Base-by-base conservation (phyloP, 2,797 vertebrate genomes). In the Pangasius sanitwongsei region DNA sequence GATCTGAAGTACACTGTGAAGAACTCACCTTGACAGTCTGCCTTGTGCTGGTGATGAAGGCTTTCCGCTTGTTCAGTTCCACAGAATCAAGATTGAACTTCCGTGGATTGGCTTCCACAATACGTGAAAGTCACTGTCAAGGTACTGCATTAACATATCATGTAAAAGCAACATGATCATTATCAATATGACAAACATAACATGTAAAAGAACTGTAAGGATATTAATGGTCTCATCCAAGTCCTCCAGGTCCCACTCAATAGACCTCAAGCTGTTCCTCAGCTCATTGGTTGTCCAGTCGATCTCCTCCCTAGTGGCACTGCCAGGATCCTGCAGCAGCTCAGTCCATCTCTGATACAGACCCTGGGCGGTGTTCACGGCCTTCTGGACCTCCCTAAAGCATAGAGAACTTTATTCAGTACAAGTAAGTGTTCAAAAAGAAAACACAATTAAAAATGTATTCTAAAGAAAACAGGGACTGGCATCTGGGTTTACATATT, bases 201-300 rank as follows among this genome's bases (percentile, higher is more conserved):
- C 81, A 50, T 20, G 28, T 9, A 67, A n/a, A 31, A 16, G 20
- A 84, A 25, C 16, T 65, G 75, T 92, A 97, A 99, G 97, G 98
- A 99, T 99, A 99, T 97, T 98, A 94, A 99, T 98, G 2, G 98
- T 99, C 93, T 99, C 99, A 23, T 99, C 99, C 1, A 99, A 95
- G 94, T 99, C 99, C 90, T 99, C 99, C 85, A 99, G 94, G 93
- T 99, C 99, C 99, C 98, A 99, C 90, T 99, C 99, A 0, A 99
- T 99, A 94, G 98, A 99, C 63, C 98, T 97, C 89, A 99, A 94
- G 90, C 98, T 98, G 94, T 99, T 99, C 83, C 99, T 96, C 91
- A 99, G 95, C 93, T 99, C 99, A 90, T 99, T 99, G 81, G 98
- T 99, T 55, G 98, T 99, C 98, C 98, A 99, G 95, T 99, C 98